Base-by-base conservation (phyloP, 2,888 invertebrate genomes). In the Strigamia crassipes region DNA sequence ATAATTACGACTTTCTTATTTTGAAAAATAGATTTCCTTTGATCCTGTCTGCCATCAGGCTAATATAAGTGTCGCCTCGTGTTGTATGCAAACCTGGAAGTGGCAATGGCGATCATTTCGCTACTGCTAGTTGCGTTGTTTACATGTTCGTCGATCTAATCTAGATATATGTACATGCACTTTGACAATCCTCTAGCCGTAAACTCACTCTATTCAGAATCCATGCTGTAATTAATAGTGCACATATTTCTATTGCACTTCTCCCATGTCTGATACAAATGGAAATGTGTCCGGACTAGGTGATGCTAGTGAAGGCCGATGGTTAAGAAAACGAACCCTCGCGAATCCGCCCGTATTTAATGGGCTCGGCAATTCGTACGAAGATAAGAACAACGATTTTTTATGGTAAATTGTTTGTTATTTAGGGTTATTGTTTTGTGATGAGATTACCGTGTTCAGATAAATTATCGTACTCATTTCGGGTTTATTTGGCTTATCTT, bases 301-400 rank as follows among this genome's bases (percentile, higher is more conserved):
- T 31, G 73, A 73, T n/a, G 31, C 31, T 27, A 73, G 73, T n/a
- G 73, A 73, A 31, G 12, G 73, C 31, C 61, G 81, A 38, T 34
- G 81, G 66, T 34, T 66, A 18, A 56, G 81, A 31, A 81, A 81
- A 41, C 79, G 85, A 80, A 86, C 87, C 82, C 83, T 86, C 79
- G 84, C 85, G 12, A 86, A 86, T 73, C 86, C 87, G 13, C 86
- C 87, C 8, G 87, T 88, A n/a, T 86, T 84, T 81, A 86, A 85
- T 83, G 86, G 87, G 18, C 84, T 87, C 21, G 84, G 84, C 38
- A 86, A 85, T 51, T 86, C 87, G 0, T 87, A 86, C 82, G 87
- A 87, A 83, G 87, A 87, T 84, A 86, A 87, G 84, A 87, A 87
- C 84, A 87, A 85, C 84, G 87, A 88, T 83, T 87, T 86, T 83